Evolutionary conservation across 2,113 vertebrate genomes (phyloP).

Genomic region (Takifugu bimaculatus): DNA sequence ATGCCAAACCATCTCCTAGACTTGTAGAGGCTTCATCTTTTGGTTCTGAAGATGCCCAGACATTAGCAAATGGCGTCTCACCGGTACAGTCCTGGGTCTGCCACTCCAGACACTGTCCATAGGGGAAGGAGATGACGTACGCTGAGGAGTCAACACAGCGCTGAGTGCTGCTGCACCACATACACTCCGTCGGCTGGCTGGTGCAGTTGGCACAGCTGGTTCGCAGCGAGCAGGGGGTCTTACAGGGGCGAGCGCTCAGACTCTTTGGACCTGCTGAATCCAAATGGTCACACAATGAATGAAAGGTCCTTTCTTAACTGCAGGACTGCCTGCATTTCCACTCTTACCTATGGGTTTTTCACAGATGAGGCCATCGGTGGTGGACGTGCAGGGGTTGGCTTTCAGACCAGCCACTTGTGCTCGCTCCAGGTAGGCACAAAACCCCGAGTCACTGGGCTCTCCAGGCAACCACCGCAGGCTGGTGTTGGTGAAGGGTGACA

Average conservation of each 20-base stretch:
- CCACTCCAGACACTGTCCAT: constrained; percentile 96
- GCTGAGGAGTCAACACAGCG: constrained; percentile 93
- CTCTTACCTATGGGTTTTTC: constrained; percentile 81
- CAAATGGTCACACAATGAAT: not conserved
- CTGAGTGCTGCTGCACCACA: constrained; percentile 91
- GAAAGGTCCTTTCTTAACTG: not conserved
- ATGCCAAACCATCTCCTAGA: too few species aligned
- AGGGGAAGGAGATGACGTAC: constrained; percentile 94
- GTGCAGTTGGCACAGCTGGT: constrained; percentile 88
- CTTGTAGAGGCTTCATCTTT: too few species aligned
- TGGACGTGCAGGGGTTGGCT: constrained; percentile 85
- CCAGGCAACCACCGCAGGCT: constrained; percentile 84
- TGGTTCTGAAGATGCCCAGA: too few species aligned
- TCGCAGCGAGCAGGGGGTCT: constrained; percentile 86
- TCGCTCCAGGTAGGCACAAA: constrained; percentile 88
- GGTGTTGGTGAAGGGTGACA: constrained; percentile 91
- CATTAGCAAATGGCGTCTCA: constrained; percentile 68
- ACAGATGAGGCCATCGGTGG: constrained; percentile 86
- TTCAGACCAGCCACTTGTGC: constrained; percentile 76
- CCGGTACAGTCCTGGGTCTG: constrained; percentile 89
- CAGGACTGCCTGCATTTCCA: accelerated
- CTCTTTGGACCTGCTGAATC: constrained; percentile 81
- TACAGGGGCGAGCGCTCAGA: constrained; percentile 84
- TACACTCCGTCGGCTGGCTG: constrained; percentile 91
- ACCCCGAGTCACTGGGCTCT: constrained; percentile 93